Percentiles rank a stretch among this genome's conserved stretches.
Evolutionary conservation across 2,888 invertebrate genomes (phyloP).

Genomic region (Luperina testacea): DNA sequence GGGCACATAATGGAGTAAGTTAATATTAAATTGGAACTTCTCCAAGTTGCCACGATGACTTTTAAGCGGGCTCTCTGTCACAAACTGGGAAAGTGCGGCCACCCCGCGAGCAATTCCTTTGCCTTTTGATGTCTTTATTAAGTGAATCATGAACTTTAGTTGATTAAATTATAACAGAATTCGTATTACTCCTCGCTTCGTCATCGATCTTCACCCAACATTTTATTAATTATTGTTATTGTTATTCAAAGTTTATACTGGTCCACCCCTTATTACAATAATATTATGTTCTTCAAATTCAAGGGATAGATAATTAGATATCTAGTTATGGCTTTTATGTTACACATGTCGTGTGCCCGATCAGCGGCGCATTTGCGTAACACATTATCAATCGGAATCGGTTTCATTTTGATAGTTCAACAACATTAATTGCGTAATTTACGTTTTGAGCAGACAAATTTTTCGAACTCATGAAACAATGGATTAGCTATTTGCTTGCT

Average conservation of each 20-base stretch:
- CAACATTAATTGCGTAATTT: too few relatives aligned
- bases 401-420: too few relatives aligned
- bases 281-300: neutral
- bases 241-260: constrained; percentile 35
- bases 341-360: neutral
- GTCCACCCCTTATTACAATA: neutral
- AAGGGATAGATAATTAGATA: neutral
- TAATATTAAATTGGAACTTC: constrained; percentile 71
- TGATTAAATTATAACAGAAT: constrained; percentile 68
- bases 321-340: too few relatives aligned
- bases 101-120: constrained; percentile 65
- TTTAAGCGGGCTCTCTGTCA: constrained; percentile 66
- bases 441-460: too few relatives aligned
- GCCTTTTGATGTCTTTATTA: constrained; percentile 72
- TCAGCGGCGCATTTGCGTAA: neutral
- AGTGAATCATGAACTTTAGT: constrained; percentile 70
- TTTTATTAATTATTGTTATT: constrained; percentile 56
- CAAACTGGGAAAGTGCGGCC: constrained; percentile 65
- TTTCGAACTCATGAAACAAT: too few relatives aligned
- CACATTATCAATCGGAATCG: too few relatives aligned
- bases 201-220: constrained; percentile 58
- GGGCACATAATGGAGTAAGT: constrained; percentile 63
- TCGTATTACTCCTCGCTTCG: constrained; percentile 59
- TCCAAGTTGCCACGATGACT: constrained; percentile 68
- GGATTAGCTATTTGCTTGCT: too few relatives aligned